phyloP scores from a whole-genome alignment of 2,113 vertebrate genomes.

The Caretta caretta region DNA sequence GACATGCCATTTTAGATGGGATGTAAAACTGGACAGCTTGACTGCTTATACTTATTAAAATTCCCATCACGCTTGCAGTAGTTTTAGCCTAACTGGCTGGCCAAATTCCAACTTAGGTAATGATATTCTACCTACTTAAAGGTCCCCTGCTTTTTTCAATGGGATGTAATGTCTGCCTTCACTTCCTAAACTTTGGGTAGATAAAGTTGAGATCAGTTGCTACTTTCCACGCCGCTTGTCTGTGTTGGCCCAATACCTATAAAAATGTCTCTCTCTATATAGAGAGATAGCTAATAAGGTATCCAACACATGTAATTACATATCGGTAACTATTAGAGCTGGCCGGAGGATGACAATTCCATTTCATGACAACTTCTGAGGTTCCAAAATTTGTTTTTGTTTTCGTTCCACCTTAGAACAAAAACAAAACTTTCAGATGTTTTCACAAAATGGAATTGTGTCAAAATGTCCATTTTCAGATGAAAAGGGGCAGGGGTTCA shows the following conservation, averaged over 20 bases:
- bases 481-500: background rate
- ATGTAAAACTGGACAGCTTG: background rate
- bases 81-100: rapidly evolving
- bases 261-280: background rate
- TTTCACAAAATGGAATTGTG: too few relatives aligned
- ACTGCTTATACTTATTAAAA: background rate
- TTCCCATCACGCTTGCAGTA: background rate
- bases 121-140: background rate
- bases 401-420: too few relatives aligned
- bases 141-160: background rate
- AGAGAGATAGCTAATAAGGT: background rate
- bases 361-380: background rate
- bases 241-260: conserved; percentile 3
- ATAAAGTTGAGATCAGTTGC: background rate
- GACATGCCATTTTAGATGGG: background rate
- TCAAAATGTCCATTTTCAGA: background rate
- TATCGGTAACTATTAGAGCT: background rate
- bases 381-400: too few relatives aligned
- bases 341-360: background rate
- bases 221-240: conserved; percentile 9
- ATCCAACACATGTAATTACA: background rate
- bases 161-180: background rate
- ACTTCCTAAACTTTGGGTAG: background rate
- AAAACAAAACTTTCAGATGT: too few relatives aligned
- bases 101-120: background rate